Base-by-base conservation (phyloP, 2,797 vertebrate genomes). In the Chromis chromis region DNA sequence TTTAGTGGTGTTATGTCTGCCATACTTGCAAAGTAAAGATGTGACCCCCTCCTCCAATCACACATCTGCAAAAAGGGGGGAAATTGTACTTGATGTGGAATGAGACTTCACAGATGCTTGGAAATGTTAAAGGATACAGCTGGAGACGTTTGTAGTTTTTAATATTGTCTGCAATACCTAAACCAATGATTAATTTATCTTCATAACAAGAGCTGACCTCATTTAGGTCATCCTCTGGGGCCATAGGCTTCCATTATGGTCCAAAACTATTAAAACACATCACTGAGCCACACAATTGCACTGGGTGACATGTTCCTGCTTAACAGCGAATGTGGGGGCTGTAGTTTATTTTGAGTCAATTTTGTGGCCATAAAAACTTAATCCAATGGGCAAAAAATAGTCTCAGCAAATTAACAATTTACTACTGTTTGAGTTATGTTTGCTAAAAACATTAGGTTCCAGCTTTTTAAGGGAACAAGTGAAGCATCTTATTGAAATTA, bases 1-100 rank as follows among this genome's bases (percentile, higher is more conserved):
- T 91, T 91, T 88, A 88, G 86, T 65, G 85, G 83, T 77, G 75
- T 88, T 89, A 76, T 78, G 89, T 88, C 84, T 90, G 84, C 90
- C n/a, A n/a, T n/a, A n/a, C 91, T 91, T 87, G 85, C 78, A 70
- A 85, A 85, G 86, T 78, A 73, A 88, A 89, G 84, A 82, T 86
- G 81, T 58, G 76, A 91, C 88, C 79, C 33, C 53, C 78, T 42
- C 33, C 44, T 12, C 46, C 46, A 22, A 72, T 57, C 77, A 54
- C 63, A 57, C 66, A 55, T 63, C 59, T 76, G 70, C 52, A 59
- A 78, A 11, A 50, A 58, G 46, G 60, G 52, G 44, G 49, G 46
- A 80, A 72, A 69, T 79, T 9, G 64, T 14, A 24, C 48, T 69
- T 4, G 0, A 68, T 68, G n/a, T 40, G 36, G 19, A 3, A 54